These are phyloP conservation scores for Drosophila cardini DNA, from an alignment of 1,140 invertebrate species.

Conservation along the genomic window DNA sequence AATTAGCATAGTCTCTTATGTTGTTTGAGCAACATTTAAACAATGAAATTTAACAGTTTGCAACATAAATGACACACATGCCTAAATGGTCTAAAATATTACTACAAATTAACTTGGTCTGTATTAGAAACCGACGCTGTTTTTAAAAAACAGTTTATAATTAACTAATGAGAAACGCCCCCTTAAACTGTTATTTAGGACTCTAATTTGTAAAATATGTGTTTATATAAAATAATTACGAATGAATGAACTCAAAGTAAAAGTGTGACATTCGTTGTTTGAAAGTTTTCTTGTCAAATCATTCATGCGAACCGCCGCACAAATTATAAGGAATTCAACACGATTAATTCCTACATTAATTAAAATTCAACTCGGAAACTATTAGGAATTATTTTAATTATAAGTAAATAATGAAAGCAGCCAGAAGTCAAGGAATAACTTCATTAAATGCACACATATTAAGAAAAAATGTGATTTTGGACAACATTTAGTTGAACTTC, in stretches of 20 bases:
- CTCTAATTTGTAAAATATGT: background rate
- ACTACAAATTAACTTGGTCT: no score
- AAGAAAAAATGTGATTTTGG: background rate
- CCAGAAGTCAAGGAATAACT: no score
- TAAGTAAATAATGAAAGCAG: background rate
- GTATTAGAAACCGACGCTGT: no score
- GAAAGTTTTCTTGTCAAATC: slow-evolving; percentile 35
- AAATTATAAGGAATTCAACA: slow-evolving; percentile 19
- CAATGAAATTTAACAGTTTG: background rate
- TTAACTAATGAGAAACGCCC: no score
- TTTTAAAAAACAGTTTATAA: background rate
- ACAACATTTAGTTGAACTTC: background rate
- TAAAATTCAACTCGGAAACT: background rate
- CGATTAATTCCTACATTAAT: slow-evolving; percentile 4
- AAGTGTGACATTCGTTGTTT: slow-evolving; percentile 39
- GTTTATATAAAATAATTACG: background rate
- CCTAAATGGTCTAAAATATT: no score
- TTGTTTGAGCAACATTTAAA: background rate
- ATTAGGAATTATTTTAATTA: background rate
- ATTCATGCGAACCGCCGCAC: slow-evolving; percentile 36
- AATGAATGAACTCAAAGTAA: background rate
- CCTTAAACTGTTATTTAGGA: no score
- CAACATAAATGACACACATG: no score
- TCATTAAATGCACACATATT: background rate
- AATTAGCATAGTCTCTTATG: background rate